Conservation (phyloP, 2,888 invertebrate species). For the Aleiodes alternator region DNA sequence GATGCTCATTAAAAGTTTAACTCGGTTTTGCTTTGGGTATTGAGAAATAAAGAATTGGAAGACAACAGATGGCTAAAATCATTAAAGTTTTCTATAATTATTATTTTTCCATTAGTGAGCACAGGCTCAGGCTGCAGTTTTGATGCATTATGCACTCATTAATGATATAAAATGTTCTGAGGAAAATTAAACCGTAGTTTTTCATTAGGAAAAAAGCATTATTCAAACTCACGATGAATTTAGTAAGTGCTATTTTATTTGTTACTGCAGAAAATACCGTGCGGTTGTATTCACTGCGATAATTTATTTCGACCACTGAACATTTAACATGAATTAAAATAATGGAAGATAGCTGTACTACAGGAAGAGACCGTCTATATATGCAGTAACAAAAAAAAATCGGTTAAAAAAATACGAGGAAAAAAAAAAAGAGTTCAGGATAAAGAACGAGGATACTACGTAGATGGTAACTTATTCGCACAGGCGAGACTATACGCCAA, state of each 20-base stretch:
- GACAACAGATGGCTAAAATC: too few relatives aligned
- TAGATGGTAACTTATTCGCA: constrained; percentile 54
- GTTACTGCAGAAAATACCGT: background rate
- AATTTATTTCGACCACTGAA: constrained; percentile 16
- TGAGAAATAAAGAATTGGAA: too few relatives aligned
- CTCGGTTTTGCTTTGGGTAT: background rate
- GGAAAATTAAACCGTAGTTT: background rate
- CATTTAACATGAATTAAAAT: constrained; percentile 23
- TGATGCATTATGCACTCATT: background rate
- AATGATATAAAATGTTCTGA: background rate
- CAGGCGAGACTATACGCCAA: constrained; percentile 46
- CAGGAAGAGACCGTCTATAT: constrained; percentile 16
- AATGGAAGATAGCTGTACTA: background rate
- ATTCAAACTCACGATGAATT: constrained; percentile 8
- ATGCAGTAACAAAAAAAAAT: constrained; percentile 21
- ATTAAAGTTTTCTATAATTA: too few relatives aligned
- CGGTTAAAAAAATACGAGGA: constrained; percentile 17
- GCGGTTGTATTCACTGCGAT: background rate
- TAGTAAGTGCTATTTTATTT: constrained; percentile 25
- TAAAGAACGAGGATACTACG: constrained; percentile 35
- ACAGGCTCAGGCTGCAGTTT: background rate
- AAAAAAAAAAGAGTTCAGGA: constrained; percentile 25
- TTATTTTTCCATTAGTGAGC: too few relatives aligned
- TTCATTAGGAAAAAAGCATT: background rate
- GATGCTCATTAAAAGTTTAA: background rate